phyloP scores from a whole-genome alignment of 2,888 invertebrate species.

The Pollenia griseotomentosa region DNA sequence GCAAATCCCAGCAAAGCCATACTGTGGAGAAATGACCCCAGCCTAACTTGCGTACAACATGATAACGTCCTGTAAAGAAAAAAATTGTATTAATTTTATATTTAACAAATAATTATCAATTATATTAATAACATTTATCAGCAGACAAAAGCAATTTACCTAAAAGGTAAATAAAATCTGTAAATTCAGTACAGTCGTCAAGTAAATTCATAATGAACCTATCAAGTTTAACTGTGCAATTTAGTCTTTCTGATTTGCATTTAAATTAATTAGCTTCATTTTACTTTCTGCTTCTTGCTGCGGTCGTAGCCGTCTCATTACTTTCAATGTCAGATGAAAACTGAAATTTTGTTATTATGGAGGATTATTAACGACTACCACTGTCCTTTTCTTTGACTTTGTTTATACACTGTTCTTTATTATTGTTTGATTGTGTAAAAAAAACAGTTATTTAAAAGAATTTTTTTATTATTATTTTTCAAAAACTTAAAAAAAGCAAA shows the following conservation, averaged over 20 bases:
- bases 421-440: too few species aligned
- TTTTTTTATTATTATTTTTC: too few species aligned
- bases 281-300: conserved; percentile 21
- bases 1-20: conserved; percentile 99
- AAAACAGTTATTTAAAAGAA: too few species aligned
- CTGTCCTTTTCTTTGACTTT: neutral
- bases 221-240: conserved; percentile 3
- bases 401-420: too few species aligned
- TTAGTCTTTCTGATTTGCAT: conserved; percentile 49
- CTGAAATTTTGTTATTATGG: conserved; percentile 30
- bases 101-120: neutral
- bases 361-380: conserved; percentile 23
- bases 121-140: too few species aligned
- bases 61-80: conserved; percentile 82
- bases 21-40: conserved; percentile 99
- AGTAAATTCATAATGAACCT: conserved; percentile 78
- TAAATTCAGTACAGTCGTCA: conserved; percentile 77
- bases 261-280: conserved; percentile 42
- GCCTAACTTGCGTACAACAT: conserved; percentile 91
- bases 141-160: conserved; percentile 42
- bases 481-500: too few species aligned
- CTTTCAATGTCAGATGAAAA: conserved; percentile 54
- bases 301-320: conserved; percentile 9
- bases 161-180: conserved; percentile 77
- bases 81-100: conserved; percentile 12